Percentiles rank a stretch among this genome's conserved stretches.
phyloP scores from a whole-genome alignment of 2,797 vertebrate genomes.

The Gadopsis bispinosus region DNA sequence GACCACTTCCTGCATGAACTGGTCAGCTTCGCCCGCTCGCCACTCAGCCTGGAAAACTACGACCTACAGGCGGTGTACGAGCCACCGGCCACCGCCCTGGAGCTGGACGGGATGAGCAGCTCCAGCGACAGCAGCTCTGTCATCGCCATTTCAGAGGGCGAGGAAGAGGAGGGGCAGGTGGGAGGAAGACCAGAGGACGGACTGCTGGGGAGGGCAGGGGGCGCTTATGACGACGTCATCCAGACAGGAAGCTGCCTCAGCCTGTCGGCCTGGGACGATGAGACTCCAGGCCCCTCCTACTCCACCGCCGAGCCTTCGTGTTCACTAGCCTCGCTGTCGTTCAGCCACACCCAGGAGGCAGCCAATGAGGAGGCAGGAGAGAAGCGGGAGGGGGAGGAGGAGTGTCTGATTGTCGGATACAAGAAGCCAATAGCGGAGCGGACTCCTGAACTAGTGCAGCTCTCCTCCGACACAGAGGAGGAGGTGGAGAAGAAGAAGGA shows the following conservation, averaged over 20 bases:
- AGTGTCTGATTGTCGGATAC: constrained; percentile 92
- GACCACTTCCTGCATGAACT: constrained; percentile 94
- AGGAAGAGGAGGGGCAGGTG: constrained; percentile 65
- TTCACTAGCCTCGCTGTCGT: constrained; percentile 68
- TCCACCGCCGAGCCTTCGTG: constrained; percentile 84
- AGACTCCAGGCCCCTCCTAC: constrained; percentile 93
- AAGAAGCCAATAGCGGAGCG: constrained; percentile 93
- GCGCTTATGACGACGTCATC: constrained; percentile 41
- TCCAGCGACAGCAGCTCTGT: constrained; percentile 86
- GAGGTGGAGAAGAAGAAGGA: constrained; percentile 79
- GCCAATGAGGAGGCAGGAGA: constrained; percentile 39
- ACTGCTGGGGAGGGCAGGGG: rapidly evolving
- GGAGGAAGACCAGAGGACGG: constrained; percentile 26
- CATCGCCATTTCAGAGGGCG: constrained; percentile 92
- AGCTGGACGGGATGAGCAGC: constrained; percentile 80
- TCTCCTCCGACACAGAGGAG: constrained; percentile 90
- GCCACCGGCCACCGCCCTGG: constrained; percentile 84
- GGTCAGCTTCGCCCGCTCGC: constrained; percentile 90
- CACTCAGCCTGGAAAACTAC: constrained; percentile 90
- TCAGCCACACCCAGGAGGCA: constrained; percentile 65
- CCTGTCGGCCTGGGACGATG: constrained; percentile 90
- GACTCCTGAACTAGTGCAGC: constrained; percentile 92
- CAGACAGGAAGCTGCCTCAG: constrained; percentile 67
- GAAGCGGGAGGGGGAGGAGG: constrained; percentile 77
- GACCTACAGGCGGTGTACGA: constrained; percentile 92